phyloP scores from a whole-genome alignment of 1,140 invertebrate species.

The Acromyrmex charruanus region DNA sequence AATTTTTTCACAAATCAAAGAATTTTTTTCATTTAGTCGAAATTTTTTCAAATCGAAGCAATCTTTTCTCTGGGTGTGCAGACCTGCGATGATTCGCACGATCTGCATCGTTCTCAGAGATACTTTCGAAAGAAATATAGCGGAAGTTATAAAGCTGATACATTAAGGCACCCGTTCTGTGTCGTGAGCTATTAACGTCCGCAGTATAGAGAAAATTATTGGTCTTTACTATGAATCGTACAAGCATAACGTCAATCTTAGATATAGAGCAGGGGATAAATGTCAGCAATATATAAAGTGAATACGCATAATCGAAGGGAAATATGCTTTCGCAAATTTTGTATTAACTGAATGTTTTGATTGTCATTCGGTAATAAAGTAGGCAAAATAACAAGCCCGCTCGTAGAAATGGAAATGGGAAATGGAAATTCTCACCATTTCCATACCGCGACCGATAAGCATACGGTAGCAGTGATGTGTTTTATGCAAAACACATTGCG shows the following conservation, averaged over 20 bases:
- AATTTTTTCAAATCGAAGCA: no score
- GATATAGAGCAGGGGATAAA: not conserved
- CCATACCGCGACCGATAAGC: conserved; percentile 28
- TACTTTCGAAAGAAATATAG: conserved; percentile 1
- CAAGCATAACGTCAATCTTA: not conserved
- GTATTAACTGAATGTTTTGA: not conserved
- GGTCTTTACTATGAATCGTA: not conserved
- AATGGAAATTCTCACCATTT: conserved; percentile 53
- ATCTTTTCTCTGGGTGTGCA: not conserved
- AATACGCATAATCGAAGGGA: not conserved
- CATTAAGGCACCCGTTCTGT: not conserved
- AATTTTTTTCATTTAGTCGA: no score
- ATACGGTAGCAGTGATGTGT: conserved; percentile 1
- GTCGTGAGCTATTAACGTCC: conserved; percentile 19
- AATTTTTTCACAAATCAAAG: no score
- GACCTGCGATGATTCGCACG: not conserved
- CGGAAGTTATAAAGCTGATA: not conserved
- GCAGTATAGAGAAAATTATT: conserved; percentile 22
- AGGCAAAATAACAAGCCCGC: conserved; percentile 23
- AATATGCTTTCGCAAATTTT: not conserved
- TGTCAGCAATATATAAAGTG: not conserved
- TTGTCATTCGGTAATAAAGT: conserved; percentile 18
- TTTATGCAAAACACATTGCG: conserved; percentile 45
- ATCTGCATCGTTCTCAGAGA: not conserved
- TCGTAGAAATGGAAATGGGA: conserved; percentile 23